Evolutionary conservation across 92 coral and sea anemone genomes (phyloP), one percentile per base, ranked within the genome.

Genomic region (Metridium senile): DNA sequence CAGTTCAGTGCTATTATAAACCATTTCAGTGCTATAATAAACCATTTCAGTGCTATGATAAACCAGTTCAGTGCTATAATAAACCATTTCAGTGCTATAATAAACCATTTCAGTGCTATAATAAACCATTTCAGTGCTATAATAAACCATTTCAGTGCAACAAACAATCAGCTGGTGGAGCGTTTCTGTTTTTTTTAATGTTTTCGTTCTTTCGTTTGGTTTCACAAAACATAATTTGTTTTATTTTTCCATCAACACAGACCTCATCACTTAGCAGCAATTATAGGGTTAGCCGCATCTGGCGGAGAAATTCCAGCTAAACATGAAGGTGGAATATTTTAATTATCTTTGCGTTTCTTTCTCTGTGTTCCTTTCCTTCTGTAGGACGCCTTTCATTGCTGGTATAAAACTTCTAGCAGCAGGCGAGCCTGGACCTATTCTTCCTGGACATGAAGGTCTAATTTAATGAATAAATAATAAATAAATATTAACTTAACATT

Each of bases 251-350:
- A 33, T 57, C 21, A 26, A 32, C 25, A 74, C 86, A 94, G 98
- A 80, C 90, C 97, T 23, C 61, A 54, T 17, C 72, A 78, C 63
- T 77, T 89, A 68, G 98, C 94, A 35, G 94, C 88, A 19, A 94
- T 94, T 74, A 63, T 62, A n/a, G n/a, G n/a, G 46, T 79, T 91
- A 45, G 62, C 73, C 62, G 97, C 92, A 1, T 62, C 87, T 65
- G 97, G 74, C 13, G 97, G 97, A 18, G 1, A 0, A n/a, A 91
- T 91, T 62, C 86, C 88, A 34, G 34, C 68, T 2, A 70, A 70
- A 10, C 7, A 69, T 35, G 63, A 70, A 91, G 97, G 97, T 91
- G 46, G 13, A 65, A 32, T 29, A 18, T 31, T 58, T 18, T n/a
- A n/a, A 11, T 32, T 21, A 52, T 21, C 33, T 29, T 13, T 53